Evolutionary conservation across 1,140 invertebrate species (phyloP).

Genomic region (Antheraea mylitta): DNA sequence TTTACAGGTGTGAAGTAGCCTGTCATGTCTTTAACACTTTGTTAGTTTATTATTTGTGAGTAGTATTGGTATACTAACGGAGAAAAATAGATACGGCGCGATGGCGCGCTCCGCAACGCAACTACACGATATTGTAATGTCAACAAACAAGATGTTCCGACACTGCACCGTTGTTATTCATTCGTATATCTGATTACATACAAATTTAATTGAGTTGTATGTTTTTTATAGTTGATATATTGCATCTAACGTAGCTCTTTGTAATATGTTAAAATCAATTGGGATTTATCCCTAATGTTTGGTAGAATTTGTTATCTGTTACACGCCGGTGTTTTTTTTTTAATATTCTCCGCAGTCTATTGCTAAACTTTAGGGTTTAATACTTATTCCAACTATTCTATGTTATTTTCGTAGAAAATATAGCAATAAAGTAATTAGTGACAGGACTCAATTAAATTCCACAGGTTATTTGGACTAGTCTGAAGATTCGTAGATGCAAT

Average conservation of each 20-base stretch:
- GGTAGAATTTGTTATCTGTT: slow-evolving; percentile 7
- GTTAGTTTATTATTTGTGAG: slow-evolving; percentile 1
- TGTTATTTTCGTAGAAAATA: background rate
- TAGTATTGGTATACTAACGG: slow-evolving; percentile 38
- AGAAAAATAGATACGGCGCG: slow-evolving; percentile 50
- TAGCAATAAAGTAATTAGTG: background rate
- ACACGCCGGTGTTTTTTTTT: background rate
- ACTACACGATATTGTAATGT: slow-evolving; percentile 69
- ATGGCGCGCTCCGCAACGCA: slow-evolving; percentile 55
- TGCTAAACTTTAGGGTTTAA: background rate
- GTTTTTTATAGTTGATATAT: background rate
- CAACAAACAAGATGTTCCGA: slow-evolving; percentile 68
- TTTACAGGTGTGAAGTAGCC: slow-evolving; percentile 36
- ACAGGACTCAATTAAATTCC: background rate
- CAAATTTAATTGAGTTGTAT: slow-evolving; percentile 1
- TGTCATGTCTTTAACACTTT: slow-evolving; percentile 46
- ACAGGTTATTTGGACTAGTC: background rate
- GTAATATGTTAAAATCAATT: background rate
- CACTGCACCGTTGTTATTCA: slow-evolving; percentile 24
- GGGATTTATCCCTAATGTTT: background rate
- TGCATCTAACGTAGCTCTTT: background rate
- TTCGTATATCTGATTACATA: slow-evolving; percentile 1
- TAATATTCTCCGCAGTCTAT: background rate
- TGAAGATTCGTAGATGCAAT: background rate
- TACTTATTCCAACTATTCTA: background rate